Percentiles rank a stretch among this genome's conserved stretches.
These are phyloP conservation scores for Oreochromis spilurus DNA, from an alignment of 2,113 vertebrate genomes.

Conservation along the genomic window DNA sequence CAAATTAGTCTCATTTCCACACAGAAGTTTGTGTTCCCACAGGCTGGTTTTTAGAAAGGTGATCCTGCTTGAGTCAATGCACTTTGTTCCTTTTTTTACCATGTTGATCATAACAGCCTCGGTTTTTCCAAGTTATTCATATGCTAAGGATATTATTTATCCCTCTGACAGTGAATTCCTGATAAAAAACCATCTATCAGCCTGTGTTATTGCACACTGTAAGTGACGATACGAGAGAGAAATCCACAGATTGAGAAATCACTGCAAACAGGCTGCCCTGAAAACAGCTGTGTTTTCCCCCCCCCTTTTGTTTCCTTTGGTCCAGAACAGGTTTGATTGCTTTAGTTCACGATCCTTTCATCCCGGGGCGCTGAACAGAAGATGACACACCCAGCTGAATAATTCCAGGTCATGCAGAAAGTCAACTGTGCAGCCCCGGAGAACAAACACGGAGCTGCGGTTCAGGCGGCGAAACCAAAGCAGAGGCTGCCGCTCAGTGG, in stretches of 20 bases:
- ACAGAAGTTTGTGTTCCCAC: neutral
- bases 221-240: neutral
- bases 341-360: neutral
- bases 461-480: neutral
- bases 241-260: neutral
- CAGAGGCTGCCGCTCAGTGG: neutral
- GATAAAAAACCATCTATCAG: neutral
- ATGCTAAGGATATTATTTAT: rapidly evolving
- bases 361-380: neutral
- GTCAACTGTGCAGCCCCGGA: neutral
- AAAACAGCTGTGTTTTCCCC: neutral
- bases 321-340: neutral
- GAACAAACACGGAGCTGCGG: neutral
- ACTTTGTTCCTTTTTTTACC: neutral
- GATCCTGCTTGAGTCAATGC: neutral
- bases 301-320: neutral
- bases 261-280: neutral
- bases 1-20: neutral
- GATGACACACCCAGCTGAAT: neutral
- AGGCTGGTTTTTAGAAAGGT: neutral
- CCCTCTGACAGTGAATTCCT: neutral
- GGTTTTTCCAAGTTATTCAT: neutral
- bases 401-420: neutral
- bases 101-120: neutral
- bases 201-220: neutral